Conservation (phyloP, 2,797 vertebrate genomes). For the Hozukius guyotensis region DNA sequence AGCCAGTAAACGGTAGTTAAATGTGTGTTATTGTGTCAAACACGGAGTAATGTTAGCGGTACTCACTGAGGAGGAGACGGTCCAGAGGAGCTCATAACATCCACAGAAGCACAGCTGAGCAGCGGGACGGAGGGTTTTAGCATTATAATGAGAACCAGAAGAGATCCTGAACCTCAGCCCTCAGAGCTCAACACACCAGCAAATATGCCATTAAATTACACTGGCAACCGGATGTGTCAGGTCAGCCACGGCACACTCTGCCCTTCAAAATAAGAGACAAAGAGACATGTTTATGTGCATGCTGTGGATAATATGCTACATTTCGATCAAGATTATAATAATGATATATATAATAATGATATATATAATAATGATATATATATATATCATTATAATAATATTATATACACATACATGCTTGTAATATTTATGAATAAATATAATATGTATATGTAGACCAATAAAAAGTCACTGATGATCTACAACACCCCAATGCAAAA, state of each 20-base stretch:
- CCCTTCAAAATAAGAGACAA: conserved; percentile 42
- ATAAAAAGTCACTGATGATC: neutral
- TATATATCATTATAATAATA: neutral
- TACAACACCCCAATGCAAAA: neutral
- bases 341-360: too few relatives aligned
- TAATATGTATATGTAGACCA: too few relatives aligned
- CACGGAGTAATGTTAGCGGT: neutral
- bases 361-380: too few relatives aligned
- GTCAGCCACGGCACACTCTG: neutral
- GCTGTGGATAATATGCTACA: neutral
- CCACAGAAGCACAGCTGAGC: conserved; percentile 1
- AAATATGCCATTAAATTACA: conserved; percentile 5
- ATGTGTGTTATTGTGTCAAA: neutral
- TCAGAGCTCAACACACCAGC: neutral
- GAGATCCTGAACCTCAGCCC: neutral
- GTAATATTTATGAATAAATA: neutral
- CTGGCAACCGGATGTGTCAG: conserved; percentile 14
- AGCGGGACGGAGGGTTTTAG: neutral
- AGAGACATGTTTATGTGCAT: neutral
- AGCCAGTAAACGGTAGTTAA: neutral
- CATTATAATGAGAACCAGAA: conserved; percentile 33
- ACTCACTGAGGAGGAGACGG: conserved; percentile 34
- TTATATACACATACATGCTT: neutral
- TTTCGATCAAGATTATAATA: neutral
- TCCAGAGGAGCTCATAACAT: neutral